These are phyloP conservation scores for Ctenochaetus hawaiiensis DNA, from an alignment of 2,797 vertebrate species.

Conservation along the genomic window DNA sequence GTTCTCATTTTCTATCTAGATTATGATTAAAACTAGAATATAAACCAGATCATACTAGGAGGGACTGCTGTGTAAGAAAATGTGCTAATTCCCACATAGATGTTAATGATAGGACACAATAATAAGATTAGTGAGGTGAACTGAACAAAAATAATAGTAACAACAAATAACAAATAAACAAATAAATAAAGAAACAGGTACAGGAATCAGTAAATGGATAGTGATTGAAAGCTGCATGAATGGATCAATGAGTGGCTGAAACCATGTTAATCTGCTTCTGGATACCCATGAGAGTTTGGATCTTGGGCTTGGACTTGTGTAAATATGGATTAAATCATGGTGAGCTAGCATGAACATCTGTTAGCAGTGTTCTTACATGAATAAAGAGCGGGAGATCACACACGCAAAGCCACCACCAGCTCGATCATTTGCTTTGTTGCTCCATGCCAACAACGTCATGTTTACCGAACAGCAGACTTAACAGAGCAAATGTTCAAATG, in stretches of 20 bases:
- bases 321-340: constrained; percentile 43
- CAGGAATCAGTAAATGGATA: constrained; percentile 5
- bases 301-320: constrained; percentile 5
- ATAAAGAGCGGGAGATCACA: constrained; percentile 22
- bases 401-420: background rate
- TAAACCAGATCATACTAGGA: background rate
- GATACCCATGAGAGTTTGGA: constrained; percentile 10
- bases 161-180: no score
- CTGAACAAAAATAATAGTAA: background rate
- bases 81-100: background rate
- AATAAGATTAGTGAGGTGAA: background rate
- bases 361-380: constrained; percentile 23
- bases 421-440: background rate
- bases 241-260: constrained; percentile 1
- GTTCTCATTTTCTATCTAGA: background rate
- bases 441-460: background rate
- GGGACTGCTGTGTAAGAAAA: background rate
- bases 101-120: background rate
- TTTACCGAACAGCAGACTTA: constrained; percentile 6
- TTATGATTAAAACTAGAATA: background rate
- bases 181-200: background rate
- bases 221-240: background rate
- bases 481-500: constrained; percentile 14
- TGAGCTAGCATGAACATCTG: constrained; percentile 32
- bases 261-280: constrained; percentile 6